Base-by-base conservation (phyloP, 2,113 vertebrate species). In the Mus spicilegus region DNA sequence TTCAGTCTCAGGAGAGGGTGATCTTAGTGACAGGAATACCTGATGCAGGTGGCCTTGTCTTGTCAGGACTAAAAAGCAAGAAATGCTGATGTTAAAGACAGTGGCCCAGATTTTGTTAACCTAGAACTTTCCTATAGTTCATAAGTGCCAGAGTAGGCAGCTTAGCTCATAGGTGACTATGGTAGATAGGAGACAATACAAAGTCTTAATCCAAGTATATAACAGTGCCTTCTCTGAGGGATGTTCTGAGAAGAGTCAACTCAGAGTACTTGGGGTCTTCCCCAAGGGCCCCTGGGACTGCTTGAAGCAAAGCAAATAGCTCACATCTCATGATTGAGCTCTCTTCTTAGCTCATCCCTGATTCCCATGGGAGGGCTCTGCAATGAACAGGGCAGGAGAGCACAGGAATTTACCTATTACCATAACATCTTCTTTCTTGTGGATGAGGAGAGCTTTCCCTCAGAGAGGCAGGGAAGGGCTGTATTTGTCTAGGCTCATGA, bases 91-190 rank as follows among this genome's bases (percentile, higher is more conserved):
- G 36, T 17, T 85, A 51, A 65, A 63, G 84, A 73, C n/a, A 76
- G 19, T 30, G 58, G 5, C 26, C 28, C 3, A 42, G 36, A 0
- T 30, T 24, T 63, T 2, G 17, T 12, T 7, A 61, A n/a, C 14
- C n/a, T 30, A 28, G 26, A 6, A 49, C 46, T 78, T 67, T 22
- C 75, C 49, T 36, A 14, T 58, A 87, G 33, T 17, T 11, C 12
- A 22, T 11, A 80, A 63, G 24, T 22, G 63, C 24, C n/a, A 42
- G 12, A 1, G 42, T 4, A 72, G 46, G 51, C 8, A 85, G 28
- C 42, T 51, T 39, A 2, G 36, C 14, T 7, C 16, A 6, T 6
- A 61, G 28, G 28, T 20, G 19, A 1, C 33, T 2, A 5, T 6
- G 36, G 46, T 7, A 13, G n/a, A 39, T 5, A 22, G 39, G 39